phyloP scores from a whole-genome alignment of 2,113 vertebrate species.

The Cromileptes altivelis region DNA sequence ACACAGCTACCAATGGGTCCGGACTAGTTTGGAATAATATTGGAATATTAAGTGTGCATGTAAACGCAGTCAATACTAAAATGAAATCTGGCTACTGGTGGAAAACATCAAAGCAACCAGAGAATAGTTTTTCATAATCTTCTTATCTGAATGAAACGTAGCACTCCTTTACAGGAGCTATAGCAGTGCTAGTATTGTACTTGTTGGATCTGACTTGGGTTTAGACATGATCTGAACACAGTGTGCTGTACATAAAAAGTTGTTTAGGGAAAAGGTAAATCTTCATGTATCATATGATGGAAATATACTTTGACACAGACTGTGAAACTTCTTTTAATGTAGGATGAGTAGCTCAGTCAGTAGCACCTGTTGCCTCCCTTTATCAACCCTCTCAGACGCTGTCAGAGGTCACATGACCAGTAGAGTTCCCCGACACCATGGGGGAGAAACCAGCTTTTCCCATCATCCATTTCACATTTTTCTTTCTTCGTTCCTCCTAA shows the following conservation, averaged over 20 bases:
- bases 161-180: neutral
- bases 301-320: neutral
- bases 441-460: slow-evolving; percentile 69
- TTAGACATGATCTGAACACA: neutral
- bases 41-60: no score
- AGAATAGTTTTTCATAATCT: neutral
- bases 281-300: neutral
- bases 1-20: no score
- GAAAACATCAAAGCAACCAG: neutral
- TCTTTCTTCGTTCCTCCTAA: slow-evolving; percentile 56
- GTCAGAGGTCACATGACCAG: slow-evolving; percentile 45
- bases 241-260: neutral
- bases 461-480: slow-evolving; percentile 88
- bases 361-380: slow-evolving; percentile 24
- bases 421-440: neutral
- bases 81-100: neutral
- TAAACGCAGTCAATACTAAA: neutral
- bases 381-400: neutral
- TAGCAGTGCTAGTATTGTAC: neutral
- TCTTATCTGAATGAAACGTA: neutral
- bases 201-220: neutral
- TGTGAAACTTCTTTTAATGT: neutral
- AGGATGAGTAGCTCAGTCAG: neutral
- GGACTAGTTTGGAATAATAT: no score
- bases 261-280: neutral